These are phyloP conservation scores for Lepidostoma basale DNA, from an alignment of 1,140 invertebrate species.

Conservation along the genomic window DNA sequence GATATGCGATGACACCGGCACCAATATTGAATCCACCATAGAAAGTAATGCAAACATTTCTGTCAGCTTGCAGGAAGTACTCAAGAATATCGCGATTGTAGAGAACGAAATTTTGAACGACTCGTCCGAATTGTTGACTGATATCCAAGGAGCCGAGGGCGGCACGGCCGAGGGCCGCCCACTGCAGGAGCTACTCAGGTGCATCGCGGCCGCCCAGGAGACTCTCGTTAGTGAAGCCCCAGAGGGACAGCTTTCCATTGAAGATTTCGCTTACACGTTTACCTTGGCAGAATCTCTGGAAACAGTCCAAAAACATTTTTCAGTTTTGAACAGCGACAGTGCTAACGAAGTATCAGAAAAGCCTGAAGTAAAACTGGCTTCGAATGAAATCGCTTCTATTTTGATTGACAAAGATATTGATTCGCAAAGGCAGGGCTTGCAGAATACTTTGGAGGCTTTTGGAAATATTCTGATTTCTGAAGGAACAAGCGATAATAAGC, in stretches of 20 bases:
- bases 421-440: constrained; percentile 24
- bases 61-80: constrained; percentile 28
- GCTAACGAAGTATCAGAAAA: constrained; percentile 16
- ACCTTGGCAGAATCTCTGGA: constrained; percentile 43
- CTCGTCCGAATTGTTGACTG: not conserved
- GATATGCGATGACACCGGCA: constrained; percentile 29
- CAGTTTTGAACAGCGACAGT: constrained; percentile 39
- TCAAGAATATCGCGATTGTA: constrained; percentile 33
- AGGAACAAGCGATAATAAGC: not conserved
- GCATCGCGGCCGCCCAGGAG: constrained; percentile 51
- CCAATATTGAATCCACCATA: not conserved
- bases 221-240: constrained; percentile 41
- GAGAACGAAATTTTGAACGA: constrained; percentile 17
- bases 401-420: constrained; percentile 33
- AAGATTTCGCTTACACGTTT: constrained; percentile 27
- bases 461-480: not conserved
- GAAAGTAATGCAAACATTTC: constrained; percentile 23
- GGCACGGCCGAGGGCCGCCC: constrained; percentile 50
- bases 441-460: constrained; percentile 2
- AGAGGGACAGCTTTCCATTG: constrained; percentile 32
- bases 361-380: not conserved
- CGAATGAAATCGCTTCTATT: constrained; percentile 2
- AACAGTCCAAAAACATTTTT: constrained; percentile 45
- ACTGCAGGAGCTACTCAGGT: constrained; percentile 54
- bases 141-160: not conserved